phyloP scores from a whole-genome alignment of 2,888 invertebrate genomes.

The Stenotaenia linearis region DNA sequence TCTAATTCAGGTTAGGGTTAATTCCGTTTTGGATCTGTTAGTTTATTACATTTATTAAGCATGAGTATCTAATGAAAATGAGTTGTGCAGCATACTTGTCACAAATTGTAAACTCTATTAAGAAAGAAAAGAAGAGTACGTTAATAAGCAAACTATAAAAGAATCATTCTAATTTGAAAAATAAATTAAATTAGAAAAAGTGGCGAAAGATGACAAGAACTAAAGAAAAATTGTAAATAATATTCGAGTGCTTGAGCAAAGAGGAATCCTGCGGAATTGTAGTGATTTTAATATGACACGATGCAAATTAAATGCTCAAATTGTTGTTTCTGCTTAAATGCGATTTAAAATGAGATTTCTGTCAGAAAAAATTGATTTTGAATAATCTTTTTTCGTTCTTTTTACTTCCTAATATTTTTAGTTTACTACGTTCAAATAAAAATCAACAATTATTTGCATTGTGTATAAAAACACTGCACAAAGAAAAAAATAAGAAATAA shows the following conservation, averaged over 20 bases:
- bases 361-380: background rate
- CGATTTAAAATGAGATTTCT: conserved; percentile 1
- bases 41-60: background rate
- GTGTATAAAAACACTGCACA: background rate
- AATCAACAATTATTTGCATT: background rate
- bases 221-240: background rate
- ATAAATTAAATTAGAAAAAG: background rate
- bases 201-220: background rate
- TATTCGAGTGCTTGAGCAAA: background rate
- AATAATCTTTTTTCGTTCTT: background rate
- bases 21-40: background rate
- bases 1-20: background rate
- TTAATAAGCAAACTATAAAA: background rate
- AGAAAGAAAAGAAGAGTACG: background rate
- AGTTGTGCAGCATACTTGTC: conserved; percentile 2
- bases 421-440: too few species aligned
- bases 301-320: conserved; percentile 14
- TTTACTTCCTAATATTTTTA: background rate
- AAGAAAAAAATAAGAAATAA: background rate
- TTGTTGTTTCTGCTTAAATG: background rate
- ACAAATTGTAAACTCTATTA: background rate
- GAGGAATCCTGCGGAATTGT: background rate
- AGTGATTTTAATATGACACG: conserved; percentile 15
- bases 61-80: background rate
- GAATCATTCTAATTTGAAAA: background rate